Base-by-base conservation (phyloP, 2,888 invertebrate genomes). In the Parascotia fuliginaria region DNA sequence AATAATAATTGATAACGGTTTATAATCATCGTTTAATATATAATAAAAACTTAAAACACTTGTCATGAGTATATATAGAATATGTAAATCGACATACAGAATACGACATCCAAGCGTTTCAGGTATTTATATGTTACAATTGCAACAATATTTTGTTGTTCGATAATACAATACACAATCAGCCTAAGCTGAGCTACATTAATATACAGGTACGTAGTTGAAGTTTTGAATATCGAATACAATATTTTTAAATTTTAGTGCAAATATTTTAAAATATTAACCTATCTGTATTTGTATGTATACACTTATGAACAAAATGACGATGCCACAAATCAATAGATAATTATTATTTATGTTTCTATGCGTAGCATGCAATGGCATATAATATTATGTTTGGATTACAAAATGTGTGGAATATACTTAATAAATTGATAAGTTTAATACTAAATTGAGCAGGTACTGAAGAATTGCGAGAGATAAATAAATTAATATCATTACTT, bases 391-490 rank as follows among this genome's bases (percentile, higher is more conserved):
- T 39, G 46, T 51, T 57, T 37, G 51, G 46, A 43, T 60, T 55
- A 45, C 53, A 57, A 54, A 58, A 58, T 55, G 60, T 56, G 53
- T 52, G 57, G 52, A 60, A 55, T 55, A 67, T 55, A 66, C 63
- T 73, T 65, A 61, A 61, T 68, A 70, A 75, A 77, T 70, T 56
- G 60, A 73, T 62, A 52, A 81, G 75, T 74, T 75, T 79, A 80
- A 75, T 55, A 70, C 75, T 82, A 80, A 80, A 73, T 73, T 85
- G 84, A 87, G 85, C 89, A 85, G 85, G 81, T 83, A 83, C 74
- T 76, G 72, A 85, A 84, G 70, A 79, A 78, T 78, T 75, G 72
- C 71, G 74, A 81, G 65, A 78, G 70, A 71, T 73, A 73, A 82
- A 76, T 73, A 61, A 79, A 73, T 64, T 56, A 72, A 65, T 72